These are phyloP conservation scores for Oxycera nigricornis DNA, from an alignment of 2,888 invertebrate genomes.

Conservation along the genomic window DNA sequence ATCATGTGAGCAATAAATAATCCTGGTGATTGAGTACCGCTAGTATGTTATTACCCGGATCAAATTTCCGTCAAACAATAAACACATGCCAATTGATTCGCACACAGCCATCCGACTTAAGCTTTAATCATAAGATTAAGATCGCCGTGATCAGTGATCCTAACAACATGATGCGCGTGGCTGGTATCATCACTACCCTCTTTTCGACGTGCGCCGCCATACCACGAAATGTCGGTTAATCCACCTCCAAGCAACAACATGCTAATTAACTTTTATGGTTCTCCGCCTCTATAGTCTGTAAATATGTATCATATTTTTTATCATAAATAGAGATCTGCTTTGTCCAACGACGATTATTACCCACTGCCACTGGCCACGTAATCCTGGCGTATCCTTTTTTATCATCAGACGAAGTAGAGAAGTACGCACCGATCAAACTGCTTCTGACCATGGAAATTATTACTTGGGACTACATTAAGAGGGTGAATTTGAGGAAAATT, in stretches of 20 bases:
- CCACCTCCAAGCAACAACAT: constrained; percentile 39
- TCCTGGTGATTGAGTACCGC: no score
- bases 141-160: constrained; percentile 20
- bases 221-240: constrained; percentile 12
- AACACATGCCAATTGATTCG: constrained; percentile 31
- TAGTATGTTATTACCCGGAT: background rate
- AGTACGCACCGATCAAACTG: background rate
- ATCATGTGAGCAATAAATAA: no score
- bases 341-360: constrained; percentile 5
- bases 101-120: constrained; percentile 15
- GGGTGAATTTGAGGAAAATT: background rate
- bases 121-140: constrained; percentile 30
- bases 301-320: constrained; percentile 39
- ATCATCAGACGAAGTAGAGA: background rate
- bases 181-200: background rate
- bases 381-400: constrained; percentile 25
- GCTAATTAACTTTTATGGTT: constrained; percentile 48
- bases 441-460: constrained; percentile 4
- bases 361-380: background rate
- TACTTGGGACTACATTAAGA: background rate
- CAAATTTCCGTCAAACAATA: constrained; percentile 30
- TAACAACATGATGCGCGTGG: constrained; percentile 23
- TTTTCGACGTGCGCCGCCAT: background rate
- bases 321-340: constrained; percentile 33
- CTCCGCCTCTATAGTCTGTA: constrained; percentile 43